Evolutionary conservation across 64 coral and sea anemone species (phyloP), one percentile per base, ranked within the genome.

Genomic region (Actinia equina): DNA sequence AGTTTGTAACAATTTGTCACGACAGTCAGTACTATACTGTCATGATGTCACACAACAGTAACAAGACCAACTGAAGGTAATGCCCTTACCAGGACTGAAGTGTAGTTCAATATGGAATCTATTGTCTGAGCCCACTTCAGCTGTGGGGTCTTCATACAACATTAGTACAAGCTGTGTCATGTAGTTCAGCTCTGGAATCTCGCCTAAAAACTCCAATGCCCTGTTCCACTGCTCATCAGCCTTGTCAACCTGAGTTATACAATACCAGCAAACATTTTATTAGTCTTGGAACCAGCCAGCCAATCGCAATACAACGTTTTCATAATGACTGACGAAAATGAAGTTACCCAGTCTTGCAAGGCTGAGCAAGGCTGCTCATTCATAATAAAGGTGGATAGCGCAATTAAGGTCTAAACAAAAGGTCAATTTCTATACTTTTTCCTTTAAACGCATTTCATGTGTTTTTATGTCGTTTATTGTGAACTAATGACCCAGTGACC

Each of bases 91-190:
- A 41, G 97, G 93, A 57, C 93, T 92, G 63, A 99, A 99, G 84
- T 99, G 90, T 45, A 99, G 63, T 23, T 99, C 97, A 67, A 99
- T 92, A 61, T 99, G 97, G 65, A 99, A 95, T 37, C 97, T 92
- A 15, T 93, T 92, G 22, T 93, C 91, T 3, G 97, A 95, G 7
- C 64, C 42, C 4, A 82, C 76, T n/a, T 99, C 97, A 44, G 97
- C 97, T 19, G 84, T 92, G 2, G 97, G 97, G 61, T 99, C 97
- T 63, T 99, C 97, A 53, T 95, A 99, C 26, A 99, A 77, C 97
- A 99, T 93, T 7, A 99, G 69, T 17, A 99, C 93, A 67, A 99
- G 92, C 51, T 99, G 97, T 7, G 97, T 99, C 97, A 99, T 95
- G 88, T 99, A 99, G 91, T 95, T 95, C 74, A 99, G 71, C 82